phyloP scores from a whole-genome alignment of 2,797 vertebrate species.

The Momotus momota region DNA sequence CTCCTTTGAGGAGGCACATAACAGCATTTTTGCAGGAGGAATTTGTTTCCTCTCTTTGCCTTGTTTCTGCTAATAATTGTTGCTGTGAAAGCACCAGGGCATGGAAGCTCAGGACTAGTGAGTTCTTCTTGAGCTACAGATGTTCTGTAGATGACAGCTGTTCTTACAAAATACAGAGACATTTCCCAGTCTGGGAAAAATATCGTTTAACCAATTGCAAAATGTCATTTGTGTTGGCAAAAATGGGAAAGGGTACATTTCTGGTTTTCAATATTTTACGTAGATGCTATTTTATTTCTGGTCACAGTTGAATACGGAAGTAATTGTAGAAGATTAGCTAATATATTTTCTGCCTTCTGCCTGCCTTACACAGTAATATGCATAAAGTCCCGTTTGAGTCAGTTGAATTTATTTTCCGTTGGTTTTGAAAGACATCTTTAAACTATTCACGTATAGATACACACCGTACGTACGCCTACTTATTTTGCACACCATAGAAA shows the following conservation, averaged over 20 bases:
- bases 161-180: neutral
- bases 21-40: neutral
- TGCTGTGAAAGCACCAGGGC: neutral
- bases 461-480: neutral
- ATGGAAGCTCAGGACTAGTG: neutral
- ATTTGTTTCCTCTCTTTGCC: neutral
- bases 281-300: neutral
- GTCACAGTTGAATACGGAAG: neutral
- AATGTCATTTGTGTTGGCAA: neutral
- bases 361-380: neutral
- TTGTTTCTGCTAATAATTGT: slow-evolving; percentile 16
- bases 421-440: neutral
- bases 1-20: neutral
- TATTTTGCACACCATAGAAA: neutral
- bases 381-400: neutral
- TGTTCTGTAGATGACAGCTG: neutral
- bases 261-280: neutral
- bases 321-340: neutral
- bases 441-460: neutral
- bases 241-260: neutral
- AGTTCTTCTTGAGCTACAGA: neutral
- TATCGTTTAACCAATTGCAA: neutral
- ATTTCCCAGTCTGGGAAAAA: neutral
- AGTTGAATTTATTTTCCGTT: neutral
- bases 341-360: neutral